Percentiles rank a stretch among this genome's conserved stretches.
phyloP scores from a whole-genome alignment of 2,113 vertebrate species.

The Capreolus pygargus region DNA sequence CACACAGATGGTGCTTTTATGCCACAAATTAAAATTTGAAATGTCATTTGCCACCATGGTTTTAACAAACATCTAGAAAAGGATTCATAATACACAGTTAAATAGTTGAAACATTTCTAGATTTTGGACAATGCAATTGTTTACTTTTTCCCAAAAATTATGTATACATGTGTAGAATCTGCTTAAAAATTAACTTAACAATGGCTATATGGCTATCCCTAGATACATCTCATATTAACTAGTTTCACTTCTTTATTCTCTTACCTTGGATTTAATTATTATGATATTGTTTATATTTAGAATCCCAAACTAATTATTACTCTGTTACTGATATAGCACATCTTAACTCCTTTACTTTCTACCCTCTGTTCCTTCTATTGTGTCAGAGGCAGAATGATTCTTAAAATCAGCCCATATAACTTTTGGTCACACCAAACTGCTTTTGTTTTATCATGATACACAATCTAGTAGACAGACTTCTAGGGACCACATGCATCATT shows the following conservation, averaged over 20 bases:
- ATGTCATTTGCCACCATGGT: background rate
- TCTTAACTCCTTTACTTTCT: background rate
- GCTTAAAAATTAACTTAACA: background rate
- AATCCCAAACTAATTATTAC: background rate
- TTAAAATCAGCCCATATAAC: background rate
- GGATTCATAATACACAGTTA: background rate
- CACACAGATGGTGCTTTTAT: background rate
- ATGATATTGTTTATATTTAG: background rate
- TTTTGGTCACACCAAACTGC: background rate
- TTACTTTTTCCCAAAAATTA: background rate
- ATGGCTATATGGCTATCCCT: background rate
- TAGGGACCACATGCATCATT: background rate
- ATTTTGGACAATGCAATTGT: background rate
- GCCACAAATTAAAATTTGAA: background rate
- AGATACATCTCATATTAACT: background rate
- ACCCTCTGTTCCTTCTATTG: background rate
- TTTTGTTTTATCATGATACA: background rate
- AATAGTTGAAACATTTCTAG: background rate
- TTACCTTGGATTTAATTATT: background rate
- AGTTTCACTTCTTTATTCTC: background rate
- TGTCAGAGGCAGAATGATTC: background rate
- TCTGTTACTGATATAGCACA: background rate
- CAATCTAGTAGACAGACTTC: background rate
- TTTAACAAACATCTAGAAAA: background rate
- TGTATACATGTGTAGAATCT: background rate